A percentile compares a stretch with the other conserved stretches of the same genome.
Evolutionary conservation across 2,797 vertebrate species (phyloP).

Genomic region (Enteromius viviparus): DNA sequence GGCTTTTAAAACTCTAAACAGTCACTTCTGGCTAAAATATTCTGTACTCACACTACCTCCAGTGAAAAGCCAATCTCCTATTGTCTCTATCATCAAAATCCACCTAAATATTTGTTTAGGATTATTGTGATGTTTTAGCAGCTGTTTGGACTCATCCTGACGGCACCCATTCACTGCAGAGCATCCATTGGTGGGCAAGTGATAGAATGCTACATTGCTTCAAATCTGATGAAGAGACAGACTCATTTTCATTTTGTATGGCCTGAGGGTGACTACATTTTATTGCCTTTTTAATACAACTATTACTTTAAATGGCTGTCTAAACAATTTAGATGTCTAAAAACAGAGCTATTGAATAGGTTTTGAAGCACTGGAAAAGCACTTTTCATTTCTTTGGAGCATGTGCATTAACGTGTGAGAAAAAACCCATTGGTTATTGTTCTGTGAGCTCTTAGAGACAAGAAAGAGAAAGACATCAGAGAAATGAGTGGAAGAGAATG

Average conservation of each 20-base stretch:
- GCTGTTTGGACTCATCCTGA: background rate
- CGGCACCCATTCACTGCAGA: background rate
- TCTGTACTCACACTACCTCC: background rate
- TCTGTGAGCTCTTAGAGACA: background rate
- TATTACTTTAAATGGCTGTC: background rate
- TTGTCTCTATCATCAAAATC: too few relatives aligned
- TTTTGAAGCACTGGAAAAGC: constrained; percentile 12
- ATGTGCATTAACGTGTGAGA: background rate
- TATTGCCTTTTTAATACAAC: background rate
- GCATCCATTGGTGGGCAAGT: background rate
- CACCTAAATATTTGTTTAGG: background rate
- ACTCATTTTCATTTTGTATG: background rate
- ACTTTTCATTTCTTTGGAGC: background rate
- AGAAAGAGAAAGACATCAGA: background rate
- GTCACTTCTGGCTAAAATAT: background rate
- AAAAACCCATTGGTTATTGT: background rate
- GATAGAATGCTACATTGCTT: background rate
- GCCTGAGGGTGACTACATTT: background rate
- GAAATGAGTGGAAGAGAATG: constrained; percentile 3
- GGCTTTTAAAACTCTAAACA: background rate
- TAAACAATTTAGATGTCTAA: background rate
- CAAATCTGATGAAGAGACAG: background rate
- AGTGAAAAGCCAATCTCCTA: background rate
- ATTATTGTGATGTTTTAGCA: background rate
- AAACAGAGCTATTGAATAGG: background rate